A percentile compares a stretch with the other conserved stretches of the same genome.
Conservation (phyloP, 1,140 invertebrate genomes). For the Pogonomyrmex barbatus region DNA sequence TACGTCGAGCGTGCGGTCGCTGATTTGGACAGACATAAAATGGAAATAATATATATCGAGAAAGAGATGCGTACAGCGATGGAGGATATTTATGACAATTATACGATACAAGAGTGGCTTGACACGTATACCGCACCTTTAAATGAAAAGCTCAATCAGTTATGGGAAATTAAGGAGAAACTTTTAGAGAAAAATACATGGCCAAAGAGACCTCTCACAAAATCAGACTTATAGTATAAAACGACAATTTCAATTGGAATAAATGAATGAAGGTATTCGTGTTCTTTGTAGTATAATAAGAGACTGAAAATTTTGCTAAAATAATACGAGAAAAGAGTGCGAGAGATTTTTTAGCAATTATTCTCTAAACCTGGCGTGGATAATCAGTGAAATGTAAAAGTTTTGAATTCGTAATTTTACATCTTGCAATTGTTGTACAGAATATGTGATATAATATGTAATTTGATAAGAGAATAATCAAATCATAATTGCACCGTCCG, state of each 20-base stretch:
- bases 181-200: slow-evolving; percentile 86
- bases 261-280: slow-evolving; percentile 23
- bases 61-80: slow-evolving; percentile 89
- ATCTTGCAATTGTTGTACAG: slow-evolving; percentile 52
- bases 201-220: slow-evolving; percentile 87
- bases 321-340: slow-evolving; percentile 6
- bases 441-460: slow-evolving; percentile 38
- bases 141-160: slow-evolving; percentile 86
- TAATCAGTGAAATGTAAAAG: slow-evolving; percentile 49
- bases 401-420: slow-evolving; percentile 65
- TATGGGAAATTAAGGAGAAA: slow-evolving; percentile 87
- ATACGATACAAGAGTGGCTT: slow-evolving; percentile 92
- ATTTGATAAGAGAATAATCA: slow-evolving; percentile 39
- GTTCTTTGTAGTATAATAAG: slow-evolving; percentile 49
- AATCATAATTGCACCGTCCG: slow-evolving; percentile 64
- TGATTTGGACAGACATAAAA: slow-evolving; percentile 89
- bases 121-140: slow-evolving; percentile 89
- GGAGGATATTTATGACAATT: slow-evolving; percentile 90
- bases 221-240: slow-evolving; percentile 75
- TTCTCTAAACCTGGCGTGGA: slow-evolving; percentile 59
- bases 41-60: slow-evolving; percentile 88
- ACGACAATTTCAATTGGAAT: neutral
- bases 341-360: slow-evolving; percentile 48
- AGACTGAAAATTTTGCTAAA: slow-evolving; percentile 67
- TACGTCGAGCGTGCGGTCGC: slow-evolving; percentile 90